A percentile compares a stretch with the other conserved stretches of the same genome.
Evolutionary conservation across 2,888 invertebrate species (phyloP).

Genomic region (Caenorhabditis drosophilae): DNA sequence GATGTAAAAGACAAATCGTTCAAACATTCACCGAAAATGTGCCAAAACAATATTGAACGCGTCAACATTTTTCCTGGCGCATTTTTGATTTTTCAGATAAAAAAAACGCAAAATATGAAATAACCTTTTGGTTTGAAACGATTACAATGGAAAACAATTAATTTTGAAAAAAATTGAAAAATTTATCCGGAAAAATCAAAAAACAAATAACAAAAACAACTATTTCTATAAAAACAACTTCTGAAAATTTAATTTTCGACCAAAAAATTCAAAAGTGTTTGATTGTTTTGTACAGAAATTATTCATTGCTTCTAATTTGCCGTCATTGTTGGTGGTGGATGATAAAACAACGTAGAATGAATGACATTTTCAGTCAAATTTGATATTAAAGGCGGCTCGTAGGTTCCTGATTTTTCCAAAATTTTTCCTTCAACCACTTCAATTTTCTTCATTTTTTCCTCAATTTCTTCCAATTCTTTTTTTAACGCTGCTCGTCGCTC

Average conservation of each 20-base stretch:
- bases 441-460: conserved; percentile 24
- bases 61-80: no score
- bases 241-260: not conserved
- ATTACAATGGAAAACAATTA: no score
- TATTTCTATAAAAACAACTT: not conserved
- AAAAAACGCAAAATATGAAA: no score
- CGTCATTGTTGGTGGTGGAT: conserved; percentile 53
- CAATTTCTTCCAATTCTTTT: conserved; percentile 33
- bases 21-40: no score
- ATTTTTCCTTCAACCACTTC: conserved; percentile 45
- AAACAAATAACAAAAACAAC: no score
- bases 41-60: no score
- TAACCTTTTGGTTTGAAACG: no score
- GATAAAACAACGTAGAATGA: conserved; percentile 59
- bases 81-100: no score
- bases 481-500: conserved; percentile 42
- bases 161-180: no score
- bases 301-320: conserved; percentile 23
- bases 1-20: no score
- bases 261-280: not conserved
- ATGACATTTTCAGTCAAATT: conserved; percentile 56
- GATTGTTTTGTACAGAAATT: no score
- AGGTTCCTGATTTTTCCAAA: conserved; percentile 42
- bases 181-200: no score
- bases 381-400: conserved; percentile 58